Conservation (phyloP, 2,888 invertebrate species). For the Leucophenga maculata region DNA sequence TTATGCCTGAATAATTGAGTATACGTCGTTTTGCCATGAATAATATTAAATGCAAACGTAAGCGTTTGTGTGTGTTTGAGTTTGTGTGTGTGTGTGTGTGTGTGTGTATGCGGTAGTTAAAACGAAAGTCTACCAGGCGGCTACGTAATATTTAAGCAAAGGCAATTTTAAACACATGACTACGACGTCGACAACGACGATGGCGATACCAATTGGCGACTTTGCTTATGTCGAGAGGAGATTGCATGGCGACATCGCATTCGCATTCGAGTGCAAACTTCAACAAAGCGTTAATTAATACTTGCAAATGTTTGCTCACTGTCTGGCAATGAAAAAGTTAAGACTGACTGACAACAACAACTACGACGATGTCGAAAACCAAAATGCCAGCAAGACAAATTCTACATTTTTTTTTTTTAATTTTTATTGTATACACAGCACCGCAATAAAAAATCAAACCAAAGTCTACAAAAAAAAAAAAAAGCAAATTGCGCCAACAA, state of each 20-base stretch:
- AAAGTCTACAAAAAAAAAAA: slow-evolving; percentile 27
- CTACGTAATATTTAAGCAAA: slow-evolving; percentile 53
- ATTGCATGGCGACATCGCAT: slow-evolving; percentile 41
- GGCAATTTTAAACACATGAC: slow-evolving; percentile 22
- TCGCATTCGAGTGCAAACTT: slow-evolving; percentile 57
- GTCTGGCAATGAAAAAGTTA: slow-evolving; percentile 68
- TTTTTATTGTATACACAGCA: slow-evolving; percentile 22
- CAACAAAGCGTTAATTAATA: slow-evolving; percentile 68
- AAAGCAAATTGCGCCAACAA: slow-evolving; percentile 32
- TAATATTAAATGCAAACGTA: slow-evolving; percentile 28
- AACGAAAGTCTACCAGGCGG: slow-evolving; percentile 34
- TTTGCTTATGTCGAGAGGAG: slow-evolving; percentile 32
- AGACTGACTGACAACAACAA: slow-evolving; percentile 24
- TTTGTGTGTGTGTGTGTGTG: too few relatives aligned
- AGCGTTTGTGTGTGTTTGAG: background rate
- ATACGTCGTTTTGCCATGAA: slow-evolving; percentile 26
- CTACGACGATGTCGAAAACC: background rate
- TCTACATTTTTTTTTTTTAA: too few relatives aligned
- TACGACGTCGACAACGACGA: background rate
- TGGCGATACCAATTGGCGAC: slow-evolving; percentile 17
- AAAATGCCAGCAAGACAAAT: slow-evolving; percentile 9
- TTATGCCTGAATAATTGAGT: slow-evolving; percentile 65
- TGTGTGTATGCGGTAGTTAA: slow-evolving; percentile 24
- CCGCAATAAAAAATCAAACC: slow-evolving; percentile 42
- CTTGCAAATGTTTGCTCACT: slow-evolving; percentile 66